A percentile compares a stretch with the other conserved stretches of the same genome.
These are phyloP conservation scores for Danio aesculapii DNA, from an alignment of 2,797 vertebrate genomes.

Conservation along the genomic window DNA sequence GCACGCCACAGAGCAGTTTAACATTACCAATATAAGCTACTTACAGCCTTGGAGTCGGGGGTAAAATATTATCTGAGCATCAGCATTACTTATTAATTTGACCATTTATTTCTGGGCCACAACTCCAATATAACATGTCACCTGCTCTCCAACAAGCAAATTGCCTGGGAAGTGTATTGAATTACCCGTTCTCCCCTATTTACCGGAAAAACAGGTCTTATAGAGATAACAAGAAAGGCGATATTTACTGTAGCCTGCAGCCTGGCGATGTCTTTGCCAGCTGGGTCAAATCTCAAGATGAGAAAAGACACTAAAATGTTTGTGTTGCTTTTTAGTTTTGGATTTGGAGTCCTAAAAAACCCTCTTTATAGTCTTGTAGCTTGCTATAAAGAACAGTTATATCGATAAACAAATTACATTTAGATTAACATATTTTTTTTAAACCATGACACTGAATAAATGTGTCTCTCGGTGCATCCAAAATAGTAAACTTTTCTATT, in stretches of 20 bases:
- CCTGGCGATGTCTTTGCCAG: constrained; percentile 54
- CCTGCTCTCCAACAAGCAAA: constrained; percentile 79
- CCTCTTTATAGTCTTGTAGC: too few species aligned
- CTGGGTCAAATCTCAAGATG: constrained; percentile 24
- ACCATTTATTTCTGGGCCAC: constrained; percentile 77
- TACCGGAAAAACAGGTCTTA: constrained; percentile 82
- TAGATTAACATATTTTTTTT: too few species aligned
- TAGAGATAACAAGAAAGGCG: constrained; percentile 83
- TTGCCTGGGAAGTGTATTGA: constrained; percentile 72
- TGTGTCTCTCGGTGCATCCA: too few species aligned
- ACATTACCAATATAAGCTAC: constrained; percentile 74
- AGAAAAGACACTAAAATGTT: neutral
- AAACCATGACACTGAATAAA: too few species aligned
- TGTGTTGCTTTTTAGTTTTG: constrained; percentile 23
- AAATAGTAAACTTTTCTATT: too few species aligned
- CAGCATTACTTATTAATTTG: constrained; percentile 85
- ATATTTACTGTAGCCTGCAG: constrained; percentile 78
- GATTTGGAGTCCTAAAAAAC: too few species aligned
- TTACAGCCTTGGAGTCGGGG: constrained; percentile 69
- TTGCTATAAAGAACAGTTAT: too few species aligned
- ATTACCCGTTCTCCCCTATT: constrained; percentile 78
- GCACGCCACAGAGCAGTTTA: constrained; percentile 58
- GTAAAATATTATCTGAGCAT: constrained; percentile 79
- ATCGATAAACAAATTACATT: too few species aligned
- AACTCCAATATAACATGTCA: constrained; percentile 76